phyloP scores from a whole-genome alignment of 2,888 invertebrate genomes.

The Didymodactylos carnosus region DNA sequence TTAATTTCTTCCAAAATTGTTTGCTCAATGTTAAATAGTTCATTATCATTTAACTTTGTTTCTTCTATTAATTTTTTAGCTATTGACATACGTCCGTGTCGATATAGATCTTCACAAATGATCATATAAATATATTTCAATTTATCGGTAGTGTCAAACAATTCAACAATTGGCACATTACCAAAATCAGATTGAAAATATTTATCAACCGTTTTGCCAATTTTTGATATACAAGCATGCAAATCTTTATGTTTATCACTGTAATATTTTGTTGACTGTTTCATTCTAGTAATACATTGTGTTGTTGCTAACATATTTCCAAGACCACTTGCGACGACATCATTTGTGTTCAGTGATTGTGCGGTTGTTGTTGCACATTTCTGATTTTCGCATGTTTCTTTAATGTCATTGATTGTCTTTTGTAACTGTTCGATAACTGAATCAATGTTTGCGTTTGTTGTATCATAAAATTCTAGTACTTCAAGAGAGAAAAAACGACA shows the following conservation, averaged over 20 bases:
- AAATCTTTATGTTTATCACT: constrained; percentile 13
- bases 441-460: neutral
- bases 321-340: no score
- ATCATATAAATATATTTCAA: neutral
- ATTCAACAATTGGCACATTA: constrained; percentile 1
- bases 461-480: neutral
- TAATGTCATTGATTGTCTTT: neutral
- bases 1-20: constrained; percentile 4
- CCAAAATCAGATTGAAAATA: constrained; percentile 12
- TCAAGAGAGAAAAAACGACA: no score
- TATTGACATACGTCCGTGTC: constrained; percentile 5
- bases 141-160: constrained; percentile 12
- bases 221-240: constrained; percentile 12
- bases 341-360: no score
- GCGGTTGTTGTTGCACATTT: no score
- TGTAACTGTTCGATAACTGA: neutral
- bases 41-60: neutral
- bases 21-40: neutral
- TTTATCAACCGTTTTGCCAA: constrained; percentile 13
- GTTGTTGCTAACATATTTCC: neutral
- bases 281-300: neutral
- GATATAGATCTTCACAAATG: constrained; percentile 8
- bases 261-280: constrained; percentile 2
- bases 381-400: no score
- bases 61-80: constrained; percentile 2